Conservation (phyloP, 2,797 vertebrate species). For the Neosalanx taihuensis region DNA sequence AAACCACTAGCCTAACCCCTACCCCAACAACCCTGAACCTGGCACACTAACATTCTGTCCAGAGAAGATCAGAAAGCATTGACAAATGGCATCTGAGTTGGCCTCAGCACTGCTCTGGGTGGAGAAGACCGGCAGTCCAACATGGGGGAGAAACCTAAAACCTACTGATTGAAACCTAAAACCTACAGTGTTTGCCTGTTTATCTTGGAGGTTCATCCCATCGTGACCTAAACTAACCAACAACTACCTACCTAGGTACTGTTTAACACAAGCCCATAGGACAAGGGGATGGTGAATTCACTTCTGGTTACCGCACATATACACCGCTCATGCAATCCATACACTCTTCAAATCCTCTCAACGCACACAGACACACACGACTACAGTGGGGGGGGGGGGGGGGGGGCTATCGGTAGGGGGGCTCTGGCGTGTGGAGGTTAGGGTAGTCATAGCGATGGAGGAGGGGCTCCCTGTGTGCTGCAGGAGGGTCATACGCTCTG, state of each 20-base stretch:
- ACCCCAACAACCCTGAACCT: background rate
- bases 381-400: slow-evolving; percentile 50
- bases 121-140: background rate
- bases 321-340: background rate
- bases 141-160: background rate
- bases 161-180: background rate
- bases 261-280: background rate
- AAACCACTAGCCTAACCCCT: background rate
- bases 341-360: slow-evolving; percentile 10
- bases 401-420: slow-evolving; percentile 77
- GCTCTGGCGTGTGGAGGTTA: slow-evolving; percentile 77
- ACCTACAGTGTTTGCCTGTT: background rate
- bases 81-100: slow-evolving; percentile 10
- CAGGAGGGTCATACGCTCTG: slow-evolving; percentile 78
- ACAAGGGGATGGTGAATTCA: slow-evolving; percentile 13
- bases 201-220: background rate
- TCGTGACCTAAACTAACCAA: background rate
- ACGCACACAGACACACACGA: slow-evolving; percentile 37
- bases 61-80: background rate
- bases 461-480: slow-evolving; percentile 79
- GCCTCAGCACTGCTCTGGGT: slow-evolving; percentile 29
- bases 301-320: slow-evolving; percentile 34
- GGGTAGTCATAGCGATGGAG: slow-evolving; percentile 79
- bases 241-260: background rate
- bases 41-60: background rate